phyloP scores from a whole-genome alignment of 1,140 invertebrate species.

The Penaeus japonicus region DNA sequence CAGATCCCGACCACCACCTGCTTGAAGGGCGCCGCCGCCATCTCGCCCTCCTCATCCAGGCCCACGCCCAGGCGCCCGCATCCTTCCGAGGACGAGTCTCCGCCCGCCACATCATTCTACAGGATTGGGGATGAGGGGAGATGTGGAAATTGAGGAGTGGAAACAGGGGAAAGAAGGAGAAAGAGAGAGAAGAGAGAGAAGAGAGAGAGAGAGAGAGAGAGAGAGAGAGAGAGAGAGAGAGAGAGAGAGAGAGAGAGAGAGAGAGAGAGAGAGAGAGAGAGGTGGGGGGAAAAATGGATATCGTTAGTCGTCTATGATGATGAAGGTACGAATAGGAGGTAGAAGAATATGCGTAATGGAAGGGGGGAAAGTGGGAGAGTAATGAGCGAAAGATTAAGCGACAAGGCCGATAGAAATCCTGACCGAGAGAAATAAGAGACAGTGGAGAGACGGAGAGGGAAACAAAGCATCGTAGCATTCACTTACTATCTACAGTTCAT shows the following conservation, averaged over 20 bases:
- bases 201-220: background rate
- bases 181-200: too few species aligned
- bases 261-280: background rate
- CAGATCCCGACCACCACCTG: conserved; percentile 95
- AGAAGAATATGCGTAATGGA: too few species aligned
- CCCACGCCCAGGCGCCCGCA: too few species aligned
- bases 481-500: too few species aligned
- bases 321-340: too few species aligned
- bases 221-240: background rate
- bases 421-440: too few species aligned
- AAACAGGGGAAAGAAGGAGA: background rate
- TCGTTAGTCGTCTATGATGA: too few species aligned
- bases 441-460: too few species aligned
- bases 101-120: background rate
- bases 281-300: background rate
- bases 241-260: background rate
- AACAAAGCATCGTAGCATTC: too few species aligned
- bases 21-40: conserved; percentile 37
- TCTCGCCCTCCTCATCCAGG: conserved; percentile 28
- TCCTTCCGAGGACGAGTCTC: background rate
- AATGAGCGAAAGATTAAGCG: too few species aligned
- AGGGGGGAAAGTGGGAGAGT: too few species aligned
- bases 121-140: background rate
- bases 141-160: background rate
- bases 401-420: too few species aligned